Evolutionary conservation across 2,888 invertebrate species (phyloP).

Genomic region (Napeogenes sylphis): DNA sequence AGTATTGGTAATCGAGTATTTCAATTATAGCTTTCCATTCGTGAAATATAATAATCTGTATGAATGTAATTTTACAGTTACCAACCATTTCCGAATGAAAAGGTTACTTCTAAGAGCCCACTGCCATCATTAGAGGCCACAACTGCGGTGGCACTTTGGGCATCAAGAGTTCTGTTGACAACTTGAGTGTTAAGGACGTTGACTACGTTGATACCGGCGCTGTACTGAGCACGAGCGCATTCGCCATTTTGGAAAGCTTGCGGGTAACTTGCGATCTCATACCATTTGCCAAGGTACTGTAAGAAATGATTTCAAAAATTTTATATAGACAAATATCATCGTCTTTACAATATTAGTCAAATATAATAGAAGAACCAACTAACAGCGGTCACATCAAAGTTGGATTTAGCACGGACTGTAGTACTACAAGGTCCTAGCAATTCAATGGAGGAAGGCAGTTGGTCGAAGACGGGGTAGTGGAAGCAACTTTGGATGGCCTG

Average conservation of each 20-base stretch:
- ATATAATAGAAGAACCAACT: slow-evolving; percentile 32
- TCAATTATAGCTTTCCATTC: too few species aligned
- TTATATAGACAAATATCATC: background rate
- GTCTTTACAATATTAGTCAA: background rate
- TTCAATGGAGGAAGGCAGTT: slow-evolving; percentile 41
- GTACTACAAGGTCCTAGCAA: slow-evolving; percentile 53
- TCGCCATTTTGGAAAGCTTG: slow-evolving; percentile 77
- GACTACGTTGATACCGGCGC: slow-evolving; percentile 36
- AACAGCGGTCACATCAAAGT: slow-evolving; percentile 48
- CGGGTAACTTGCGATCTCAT: slow-evolving; percentile 80
- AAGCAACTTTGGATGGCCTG: slow-evolving; percentile 56
- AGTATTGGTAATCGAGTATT: too few species aligned
- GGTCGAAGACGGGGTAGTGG: slow-evolving; percentile 55
- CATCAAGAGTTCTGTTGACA: slow-evolving; percentile 58
- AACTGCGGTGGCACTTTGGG: slow-evolving; percentile 70
- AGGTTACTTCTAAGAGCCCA: slow-evolving; percentile 74
- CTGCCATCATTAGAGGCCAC: slow-evolving; percentile 63
- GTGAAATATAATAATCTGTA: too few species aligned
- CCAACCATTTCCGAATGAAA: slow-evolving; percentile 67
- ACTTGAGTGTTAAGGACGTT: slow-evolving; percentile 50
- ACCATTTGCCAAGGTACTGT: slow-evolving; percentile 75
- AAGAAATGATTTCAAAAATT: slow-evolving; percentile 16
- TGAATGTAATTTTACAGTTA: slow-evolving; percentile 30
- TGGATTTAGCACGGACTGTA: slow-evolving; percentile 43
- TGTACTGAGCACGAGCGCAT: slow-evolving; percentile 79